phyloP scores from a whole-genome alignment of 2,113 vertebrate species.

The Prietella phreatophila region DNA sequence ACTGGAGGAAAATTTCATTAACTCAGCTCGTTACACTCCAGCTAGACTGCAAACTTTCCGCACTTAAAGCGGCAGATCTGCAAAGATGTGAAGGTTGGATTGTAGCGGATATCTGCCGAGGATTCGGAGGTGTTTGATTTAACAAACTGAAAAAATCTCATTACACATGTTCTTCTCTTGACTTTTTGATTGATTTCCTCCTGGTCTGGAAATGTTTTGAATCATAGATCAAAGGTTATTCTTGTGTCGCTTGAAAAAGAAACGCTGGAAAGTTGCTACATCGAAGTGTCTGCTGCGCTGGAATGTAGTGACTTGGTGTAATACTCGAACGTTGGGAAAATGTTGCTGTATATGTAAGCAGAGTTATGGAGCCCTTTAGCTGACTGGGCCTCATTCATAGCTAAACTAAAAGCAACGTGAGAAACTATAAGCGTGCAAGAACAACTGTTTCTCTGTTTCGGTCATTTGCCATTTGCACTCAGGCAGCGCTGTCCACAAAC shows the following conservation, averaged over 20 bases:
- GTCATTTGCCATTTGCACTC: conserved; percentile 39
- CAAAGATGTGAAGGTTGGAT: conserved; percentile 2
- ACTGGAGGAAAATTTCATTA: conserved; percentile 45
- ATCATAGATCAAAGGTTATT: conserved; percentile 4
- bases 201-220: background rate
- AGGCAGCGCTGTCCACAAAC: background rate
- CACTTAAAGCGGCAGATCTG: conserved; percentile 11
- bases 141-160: conserved; percentile 1
- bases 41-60: background rate
- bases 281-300: background rate
- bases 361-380: conserved; percentile 31
- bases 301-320: conserved; percentile 18
- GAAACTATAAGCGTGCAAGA: conserved; percentile 46
- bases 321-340: conserved; percentile 25
- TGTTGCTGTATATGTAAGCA: conserved; percentile 24
- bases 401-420: conserved; percentile 44
- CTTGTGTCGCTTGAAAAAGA: background rate
- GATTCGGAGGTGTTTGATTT: conserved; percentile 1
- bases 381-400: conserved; percentile 47
- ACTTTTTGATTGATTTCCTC: background rate
- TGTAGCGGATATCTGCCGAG: background rate
- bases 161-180: background rate
- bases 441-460: conserved; percentile 53
- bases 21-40: conserved; percentile 29
- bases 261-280: background rate